Percentiles rank a stretch among this genome's conserved stretches.
These are phyloP conservation scores for Laothoe populi DNA, from an alignment of 2,888 invertebrate genomes.

Conservation along the genomic window DNA sequence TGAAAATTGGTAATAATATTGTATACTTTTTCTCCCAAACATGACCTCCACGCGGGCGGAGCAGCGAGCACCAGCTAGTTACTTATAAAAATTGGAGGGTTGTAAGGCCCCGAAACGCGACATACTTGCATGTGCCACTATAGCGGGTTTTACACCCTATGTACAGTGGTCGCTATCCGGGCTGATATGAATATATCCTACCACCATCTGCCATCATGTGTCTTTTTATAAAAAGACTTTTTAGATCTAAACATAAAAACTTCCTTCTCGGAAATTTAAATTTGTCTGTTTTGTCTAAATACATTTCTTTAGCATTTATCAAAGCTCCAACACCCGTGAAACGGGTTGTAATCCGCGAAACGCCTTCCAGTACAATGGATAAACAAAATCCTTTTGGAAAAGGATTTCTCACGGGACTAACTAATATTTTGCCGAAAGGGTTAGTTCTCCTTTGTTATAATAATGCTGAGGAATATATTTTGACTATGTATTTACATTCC, in stretches of 20 bases:
- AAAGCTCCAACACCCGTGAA: not conserved
- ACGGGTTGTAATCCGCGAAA: conserved; percentile 1
- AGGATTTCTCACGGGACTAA: conserved; percentile 13
- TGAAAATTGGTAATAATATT: too few species aligned
- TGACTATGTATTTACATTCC: not conserved
- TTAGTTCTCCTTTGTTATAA: conserved; percentile 3
- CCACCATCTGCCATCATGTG: too few species aligned
- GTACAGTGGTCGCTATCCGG: too few species aligned
- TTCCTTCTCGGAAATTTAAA: not conserved
- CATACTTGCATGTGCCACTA: too few species aligned
- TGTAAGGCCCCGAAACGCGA: too few species aligned
- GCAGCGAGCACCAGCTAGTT: too few species aligned
- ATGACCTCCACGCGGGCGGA: too few species aligned
- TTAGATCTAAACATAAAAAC: not conserved
- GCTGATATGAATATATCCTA: too few species aligned
- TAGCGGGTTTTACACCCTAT: too few species aligned
- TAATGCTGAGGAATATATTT: not conserved
- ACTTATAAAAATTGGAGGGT: too few species aligned
- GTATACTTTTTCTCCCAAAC: too few species aligned
- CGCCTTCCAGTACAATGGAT: not conserved
- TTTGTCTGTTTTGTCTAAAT: not conserved
- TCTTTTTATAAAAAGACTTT: too few species aligned
- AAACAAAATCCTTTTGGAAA: conserved; percentile 21
- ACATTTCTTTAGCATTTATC: conserved; percentile 2
- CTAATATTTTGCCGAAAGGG: conserved; percentile 14